A percentile compares a stretch with the other conserved stretches of the same genome.
Evolutionary conservation across 2,888 invertebrate species (phyloP).

Genomic region (Chromoteleia sp.): DNA sequence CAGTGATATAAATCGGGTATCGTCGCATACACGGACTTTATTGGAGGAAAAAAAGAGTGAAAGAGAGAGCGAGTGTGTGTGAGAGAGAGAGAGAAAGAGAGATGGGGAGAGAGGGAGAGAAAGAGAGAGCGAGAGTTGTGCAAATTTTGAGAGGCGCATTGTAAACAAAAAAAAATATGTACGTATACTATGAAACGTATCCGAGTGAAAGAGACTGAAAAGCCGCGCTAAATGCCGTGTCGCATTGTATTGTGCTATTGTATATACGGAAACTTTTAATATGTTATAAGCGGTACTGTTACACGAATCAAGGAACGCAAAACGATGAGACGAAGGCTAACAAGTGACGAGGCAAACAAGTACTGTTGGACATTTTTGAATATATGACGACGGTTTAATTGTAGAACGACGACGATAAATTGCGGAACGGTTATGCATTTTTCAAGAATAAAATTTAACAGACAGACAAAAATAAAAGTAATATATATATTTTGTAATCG

Average conservation of each 20-base stretch:
- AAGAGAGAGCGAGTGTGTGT: neutral
- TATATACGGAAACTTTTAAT: conserved; percentile 73
- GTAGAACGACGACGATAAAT: conserved; percentile 25
- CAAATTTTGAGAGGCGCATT: conserved; percentile 47
- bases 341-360: conserved; percentile 14
- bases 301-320: conserved; percentile 54
- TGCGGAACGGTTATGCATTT: conserved; percentile 66
- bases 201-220: conserved; percentile 73
- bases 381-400: conserved; percentile 48
- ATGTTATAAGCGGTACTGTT: conserved; percentile 70
- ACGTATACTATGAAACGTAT: conserved; percentile 68
- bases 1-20: conserved; percentile 67
- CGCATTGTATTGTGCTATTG: conserved; percentile 78
- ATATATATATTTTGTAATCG: conserved; percentile 59
- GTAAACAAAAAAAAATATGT: conserved; percentile 61
- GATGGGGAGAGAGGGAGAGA: conserved; percentile 36
- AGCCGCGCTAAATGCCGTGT: conserved; percentile 76
- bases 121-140: conserved; percentile 48
- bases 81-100: neutral
- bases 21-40: conserved; percentile 44
- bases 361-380: conserved; percentile 58
- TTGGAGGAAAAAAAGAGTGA: neutral
- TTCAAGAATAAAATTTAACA: conserved; percentile 56
- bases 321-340: conserved; percentile 5
- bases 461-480: neutral